Percentiles rank a stretch among this genome's conserved stretches.
phyloP scores from a whole-genome alignment of 1,140 invertebrate species.

The Zaprionus tsacasi region DNA sequence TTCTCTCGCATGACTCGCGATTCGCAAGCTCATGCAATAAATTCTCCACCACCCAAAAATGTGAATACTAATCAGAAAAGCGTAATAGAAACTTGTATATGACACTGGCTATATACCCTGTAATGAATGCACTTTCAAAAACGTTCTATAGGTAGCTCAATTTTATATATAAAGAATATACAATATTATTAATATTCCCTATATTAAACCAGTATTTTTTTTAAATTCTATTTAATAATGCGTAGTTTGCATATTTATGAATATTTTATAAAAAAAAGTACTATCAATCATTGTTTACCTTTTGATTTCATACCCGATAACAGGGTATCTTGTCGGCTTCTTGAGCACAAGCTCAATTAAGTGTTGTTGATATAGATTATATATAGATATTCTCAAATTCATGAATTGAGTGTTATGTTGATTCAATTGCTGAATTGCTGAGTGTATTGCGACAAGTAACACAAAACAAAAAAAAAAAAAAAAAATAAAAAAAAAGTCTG shows the following conservation, averaged over 20 bases:
- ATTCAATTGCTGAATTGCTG: slow-evolving; percentile 2
- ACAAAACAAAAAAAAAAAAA: not conserved
- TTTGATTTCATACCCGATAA: not conserved
- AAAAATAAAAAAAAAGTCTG: not conserved
- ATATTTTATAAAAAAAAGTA: too few relatives aligned
- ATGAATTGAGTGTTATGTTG: slow-evolving; percentile 6
- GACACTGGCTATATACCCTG: not conserved
- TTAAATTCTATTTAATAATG: too few relatives aligned
- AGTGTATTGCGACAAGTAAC: not conserved
- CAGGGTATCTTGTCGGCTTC: not conserved
- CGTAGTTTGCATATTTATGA: too few relatives aligned
- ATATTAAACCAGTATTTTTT: too few relatives aligned
- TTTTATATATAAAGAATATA: too few relatives aligned
- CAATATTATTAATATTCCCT: too few relatives aligned
- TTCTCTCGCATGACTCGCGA: not conserved
- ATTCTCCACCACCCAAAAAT: not conserved
- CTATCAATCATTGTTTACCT: not conserved
- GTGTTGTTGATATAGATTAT: slow-evolving; percentile 5
- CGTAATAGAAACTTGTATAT: not conserved
- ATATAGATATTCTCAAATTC: slow-evolving; percentile 2
- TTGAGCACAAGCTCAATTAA: slow-evolving; percentile 2
- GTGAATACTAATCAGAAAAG: not conserved
- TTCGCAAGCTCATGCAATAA: not conserved
- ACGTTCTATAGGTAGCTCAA: too few relatives aligned
- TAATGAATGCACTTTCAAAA: not conserved